These are phyloP conservation scores for Zaprionus ornatus DNA, from an alignment of 1,140 invertebrate genomes.

Conservation along the genomic window DNA sequence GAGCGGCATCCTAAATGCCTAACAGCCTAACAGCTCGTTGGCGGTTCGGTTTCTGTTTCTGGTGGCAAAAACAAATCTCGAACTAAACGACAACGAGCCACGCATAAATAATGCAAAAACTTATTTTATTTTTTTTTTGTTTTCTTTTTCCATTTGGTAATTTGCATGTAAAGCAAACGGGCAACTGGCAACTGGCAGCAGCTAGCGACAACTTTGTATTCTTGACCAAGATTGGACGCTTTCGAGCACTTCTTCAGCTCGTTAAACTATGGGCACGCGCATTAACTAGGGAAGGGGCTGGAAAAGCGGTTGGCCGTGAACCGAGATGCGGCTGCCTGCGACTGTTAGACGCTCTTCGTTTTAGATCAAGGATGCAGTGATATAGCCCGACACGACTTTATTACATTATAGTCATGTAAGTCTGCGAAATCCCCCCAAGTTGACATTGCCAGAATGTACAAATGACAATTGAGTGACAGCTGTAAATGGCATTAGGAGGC, in stretches of 20 bases:
- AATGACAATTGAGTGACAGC: conserved; percentile 46
- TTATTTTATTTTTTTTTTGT: conserved; percentile 16
- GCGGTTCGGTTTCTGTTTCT: conserved; percentile 18
- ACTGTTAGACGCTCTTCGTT: conserved; percentile 42
- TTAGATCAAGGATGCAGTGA: conserved; percentile 73
- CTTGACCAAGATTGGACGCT: conserved; percentile 43
- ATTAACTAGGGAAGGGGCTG: conserved; percentile 29
- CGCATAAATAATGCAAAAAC: conserved; percentile 75
- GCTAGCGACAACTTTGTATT: conserved; percentile 22
- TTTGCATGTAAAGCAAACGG: conserved; percentile 21
- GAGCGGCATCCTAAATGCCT: conserved; percentile 29
- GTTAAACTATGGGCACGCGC: conserved; percentile 58
- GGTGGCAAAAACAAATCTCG: conserved; percentile 43
- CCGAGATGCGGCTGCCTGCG: conserved; percentile 1
- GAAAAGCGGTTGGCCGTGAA: conserved; percentile 64
- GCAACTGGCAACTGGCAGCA: conserved; percentile 20
- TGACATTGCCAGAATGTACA: conserved; percentile 23
- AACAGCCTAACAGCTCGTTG: conserved; percentile 40
- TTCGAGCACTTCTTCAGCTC: conserved; percentile 41
- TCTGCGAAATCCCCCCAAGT: background rate
- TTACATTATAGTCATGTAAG: background rate
- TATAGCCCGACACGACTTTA: conserved; percentile 25
- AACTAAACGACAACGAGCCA: conserved; percentile 36
- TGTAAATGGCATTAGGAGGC: conserved; percentile 27
- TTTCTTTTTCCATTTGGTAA: conserved; percentile 40